phyloP scores from a whole-genome alignment of 1,140 invertebrate species.

The Pachyrhynchus sulphureomaculatus region DNA sequence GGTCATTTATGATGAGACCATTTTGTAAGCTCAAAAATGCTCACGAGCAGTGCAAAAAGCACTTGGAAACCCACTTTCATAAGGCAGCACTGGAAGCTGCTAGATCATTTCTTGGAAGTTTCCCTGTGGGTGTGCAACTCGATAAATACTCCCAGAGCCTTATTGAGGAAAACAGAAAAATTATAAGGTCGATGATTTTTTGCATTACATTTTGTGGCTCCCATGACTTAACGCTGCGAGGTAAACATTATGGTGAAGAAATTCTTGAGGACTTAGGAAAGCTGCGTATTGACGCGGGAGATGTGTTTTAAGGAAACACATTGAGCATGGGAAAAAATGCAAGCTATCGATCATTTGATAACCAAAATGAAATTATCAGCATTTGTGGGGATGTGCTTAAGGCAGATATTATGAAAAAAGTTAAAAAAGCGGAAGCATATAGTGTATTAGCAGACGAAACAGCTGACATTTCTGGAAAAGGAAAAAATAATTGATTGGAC shows the following conservation, averaged over 20 bases:
- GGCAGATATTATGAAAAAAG: constrained; percentile 21
- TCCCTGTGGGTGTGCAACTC: background rate
- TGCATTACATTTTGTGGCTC: constrained; percentile 23
- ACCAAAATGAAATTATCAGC: too few relatives aligned
- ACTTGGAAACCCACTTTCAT: too few relatives aligned
- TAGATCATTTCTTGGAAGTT: background rate
- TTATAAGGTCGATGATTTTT: constrained; percentile 18
- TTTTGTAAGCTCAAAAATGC: background rate
- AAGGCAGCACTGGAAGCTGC: too few relatives aligned
- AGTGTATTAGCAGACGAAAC: constrained; percentile 23
- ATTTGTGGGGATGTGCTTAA: constrained; percentile 1
- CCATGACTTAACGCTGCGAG: constrained; percentile 21
- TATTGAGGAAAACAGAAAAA: constrained; percentile 25
- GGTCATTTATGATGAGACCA: background rate
- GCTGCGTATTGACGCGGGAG: background rate
- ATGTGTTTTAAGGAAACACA: background rate
- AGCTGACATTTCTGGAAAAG: constrained; percentile 18
- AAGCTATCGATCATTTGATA: too few relatives aligned
- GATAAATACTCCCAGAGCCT: background rate
- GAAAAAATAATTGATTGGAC: constrained; percentile 21
- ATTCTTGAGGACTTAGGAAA: too few relatives aligned
- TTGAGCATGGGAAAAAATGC: too few relatives aligned
- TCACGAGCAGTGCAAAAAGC: background rate
- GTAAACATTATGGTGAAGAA: constrained; percentile 12
- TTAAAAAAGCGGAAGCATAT: constrained; percentile 14